Evolutionary conservation across 2,888 invertebrate genomes (phyloP), one percentile per base, ranked within the genome.

Genomic region (Alloplasta piceator): DNA sequence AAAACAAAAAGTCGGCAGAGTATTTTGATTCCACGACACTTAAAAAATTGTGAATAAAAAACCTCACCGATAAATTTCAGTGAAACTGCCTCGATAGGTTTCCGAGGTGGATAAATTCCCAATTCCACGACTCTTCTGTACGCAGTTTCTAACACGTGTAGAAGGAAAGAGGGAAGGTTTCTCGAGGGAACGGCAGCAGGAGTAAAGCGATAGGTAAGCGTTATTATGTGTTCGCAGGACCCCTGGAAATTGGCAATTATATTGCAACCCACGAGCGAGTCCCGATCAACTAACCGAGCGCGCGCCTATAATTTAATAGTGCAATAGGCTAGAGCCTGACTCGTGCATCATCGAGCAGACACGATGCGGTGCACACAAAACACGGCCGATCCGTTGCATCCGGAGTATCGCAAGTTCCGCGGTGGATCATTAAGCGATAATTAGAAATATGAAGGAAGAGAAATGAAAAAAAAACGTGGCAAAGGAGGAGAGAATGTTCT

Each of bases 21-120:
- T n/a, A n/a, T n/a, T n/a, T n/a, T n/a, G n/a, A n/a, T n/a, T n/a
- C n/a, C n/a, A n/a, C n/a, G n/a, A n/a, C n/a, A n/a, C n/a, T n/a
- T n/a, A n/a, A n/a, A n/a, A n/a, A n/a, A n/a, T n/a, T n/a, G 92
- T 95, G 92, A 92, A 92, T 87, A 84, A 78, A 41, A 60, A 52
- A 73, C 73, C 52, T 74, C 12, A 26, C 26, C 14, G 36, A 63
- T 48, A 63, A 26, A 26, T 26, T 26, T 3, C 26, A 26, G 1
- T 26, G 1, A 26, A 26, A 26, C 26, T 26, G 26, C 26, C 26
- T 3, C 26, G 3, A 26, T 26, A 26, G 26, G 26, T 26, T 26
- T 26, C 3, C 26, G 26, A 26, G 26, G 1, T 26, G 26, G 26
- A 26, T 26, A 26, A 26, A 26, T 26, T 26, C 26, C 26, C 26